A percentile compares a stretch with the other conserved stretches of the same genome.
phyloP scores from a whole-genome alignment of 2,888 invertebrate species.

The Clusia tigrina region DNA sequence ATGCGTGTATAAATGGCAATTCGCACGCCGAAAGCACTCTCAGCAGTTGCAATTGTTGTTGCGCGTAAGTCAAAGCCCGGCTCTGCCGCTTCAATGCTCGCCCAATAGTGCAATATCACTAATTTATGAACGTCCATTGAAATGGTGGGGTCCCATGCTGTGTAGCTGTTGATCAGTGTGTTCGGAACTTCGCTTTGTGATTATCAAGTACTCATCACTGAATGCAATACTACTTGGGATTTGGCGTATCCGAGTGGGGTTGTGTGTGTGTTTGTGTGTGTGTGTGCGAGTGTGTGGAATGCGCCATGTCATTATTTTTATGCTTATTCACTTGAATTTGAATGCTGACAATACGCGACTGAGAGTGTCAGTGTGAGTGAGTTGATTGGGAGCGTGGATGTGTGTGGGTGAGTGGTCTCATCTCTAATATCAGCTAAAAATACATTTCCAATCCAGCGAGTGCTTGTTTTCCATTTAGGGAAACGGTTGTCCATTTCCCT shows the following conservation, averaged over 20 bases:
- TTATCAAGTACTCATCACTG: conserved; percentile 26
- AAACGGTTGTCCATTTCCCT: no score
- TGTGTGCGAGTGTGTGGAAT: conserved; percentile 51
- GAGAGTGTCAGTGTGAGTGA: conserved; percentile 37
- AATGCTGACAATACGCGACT: no score
- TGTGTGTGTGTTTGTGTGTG: conserved; percentile 24
- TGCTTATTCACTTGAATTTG: conserved; percentile 58
- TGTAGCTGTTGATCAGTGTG: conserved; percentile 37
- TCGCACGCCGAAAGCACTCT: conserved; percentile 28
- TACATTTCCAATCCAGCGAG: no score
- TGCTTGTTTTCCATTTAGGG: no score
- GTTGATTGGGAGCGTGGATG: no score
- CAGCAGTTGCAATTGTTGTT: no score
- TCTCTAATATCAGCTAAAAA: no score
- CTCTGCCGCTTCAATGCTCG: background rate
- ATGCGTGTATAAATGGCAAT: conserved; percentile 30
- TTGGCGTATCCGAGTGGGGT: background rate
- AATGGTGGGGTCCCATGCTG: conserved; percentile 33
- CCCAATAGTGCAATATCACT: conserved; percentile 50
- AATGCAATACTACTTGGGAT: background rate
- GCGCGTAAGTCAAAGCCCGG: conserved; percentile 12
- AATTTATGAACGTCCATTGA: conserved; percentile 46
- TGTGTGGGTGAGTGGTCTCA: no score
- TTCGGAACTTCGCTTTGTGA: conserved; percentile 21
- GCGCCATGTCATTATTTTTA: conserved; percentile 61